phyloP scores from a whole-genome alignment of 2,797 vertebrate species.

The Crocodylus rhombifer region DNA sequence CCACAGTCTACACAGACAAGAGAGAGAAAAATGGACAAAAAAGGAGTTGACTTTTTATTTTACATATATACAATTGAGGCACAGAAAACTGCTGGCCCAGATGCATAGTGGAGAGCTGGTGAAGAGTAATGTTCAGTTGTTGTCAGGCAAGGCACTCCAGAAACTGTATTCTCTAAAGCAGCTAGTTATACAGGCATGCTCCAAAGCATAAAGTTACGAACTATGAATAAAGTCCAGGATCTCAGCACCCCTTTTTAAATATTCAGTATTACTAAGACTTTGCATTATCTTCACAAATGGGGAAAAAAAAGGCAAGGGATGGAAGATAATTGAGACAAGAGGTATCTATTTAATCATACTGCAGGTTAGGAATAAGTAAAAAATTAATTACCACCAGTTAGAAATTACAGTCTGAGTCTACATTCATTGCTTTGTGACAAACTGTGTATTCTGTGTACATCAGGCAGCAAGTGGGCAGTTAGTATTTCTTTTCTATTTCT shows the following conservation, averaged over 20 bases:
- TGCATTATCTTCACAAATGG: not conserved
- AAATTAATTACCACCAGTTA: slow-evolving; percentile 40
- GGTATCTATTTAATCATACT: not conserved
- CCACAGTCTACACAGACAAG: not conserved
- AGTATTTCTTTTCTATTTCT: not conserved
- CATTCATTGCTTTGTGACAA: not conserved
- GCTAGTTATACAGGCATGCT: no score
- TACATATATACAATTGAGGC: not conserved
- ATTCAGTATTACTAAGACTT: no score
- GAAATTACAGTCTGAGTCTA: not conserved
- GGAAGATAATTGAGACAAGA: not conserved
- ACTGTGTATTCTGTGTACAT: not conserved
- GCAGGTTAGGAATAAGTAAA: slow-evolving; percentile 25
- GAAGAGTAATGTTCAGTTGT: no score
- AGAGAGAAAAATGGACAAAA: not conserved
- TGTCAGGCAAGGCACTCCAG: no score
- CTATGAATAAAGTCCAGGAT: no score
- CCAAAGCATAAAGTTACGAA: no score
- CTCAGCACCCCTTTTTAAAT: no score
- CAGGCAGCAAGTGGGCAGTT: not conserved
- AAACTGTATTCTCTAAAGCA: no score
- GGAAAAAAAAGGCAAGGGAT: not conserved
- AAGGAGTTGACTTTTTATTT: not conserved
- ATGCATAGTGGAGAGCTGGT: no score
- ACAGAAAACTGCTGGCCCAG: not conserved